phyloP scores from a whole-genome alignment of 2,113 vertebrate genomes.

The Salminus brasiliensis region DNA sequence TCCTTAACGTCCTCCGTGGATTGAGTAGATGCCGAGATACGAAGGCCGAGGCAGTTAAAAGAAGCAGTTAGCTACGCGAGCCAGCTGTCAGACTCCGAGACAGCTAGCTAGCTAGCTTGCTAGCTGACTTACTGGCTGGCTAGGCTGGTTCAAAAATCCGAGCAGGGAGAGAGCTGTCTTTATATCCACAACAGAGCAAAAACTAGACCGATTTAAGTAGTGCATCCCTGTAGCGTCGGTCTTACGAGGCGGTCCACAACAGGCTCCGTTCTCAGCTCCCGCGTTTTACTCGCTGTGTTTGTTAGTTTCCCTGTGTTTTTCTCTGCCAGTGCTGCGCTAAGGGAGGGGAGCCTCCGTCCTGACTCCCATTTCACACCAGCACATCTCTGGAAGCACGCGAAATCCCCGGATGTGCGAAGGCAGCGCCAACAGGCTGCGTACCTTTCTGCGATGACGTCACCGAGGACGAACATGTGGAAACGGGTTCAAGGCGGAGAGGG shows the following conservation, averaged over 20 bases:
- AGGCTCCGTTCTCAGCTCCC: not conserved
- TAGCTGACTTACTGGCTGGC: slow-evolving; percentile 19
- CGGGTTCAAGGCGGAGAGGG: not conserved
- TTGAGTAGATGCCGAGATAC: slow-evolving; percentile 1
- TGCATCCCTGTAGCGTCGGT: slow-evolving; percentile 4
- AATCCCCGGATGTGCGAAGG: slow-evolving; percentile 50
- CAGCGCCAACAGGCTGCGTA: slow-evolving; percentile 39
- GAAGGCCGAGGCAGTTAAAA: not conserved
- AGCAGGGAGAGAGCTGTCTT: slow-evolving; percentile 6
- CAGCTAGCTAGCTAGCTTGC: slow-evolving; percentile 4
- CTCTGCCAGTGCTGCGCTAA: not conserved
- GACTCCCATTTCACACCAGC: slow-evolving; percentile 22
- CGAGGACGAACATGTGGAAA: not conserved
- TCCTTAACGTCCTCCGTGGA: not conserved
- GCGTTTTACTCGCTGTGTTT: not conserved
- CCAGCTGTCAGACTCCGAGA: not conserved
- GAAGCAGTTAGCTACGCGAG: not conserved
- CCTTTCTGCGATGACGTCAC: slow-evolving; percentile 45
- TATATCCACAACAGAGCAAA: not conserved
- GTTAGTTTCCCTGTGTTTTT: not conserved
- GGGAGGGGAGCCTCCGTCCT: not conserved
- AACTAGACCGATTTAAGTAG: not conserved
- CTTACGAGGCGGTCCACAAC: not conserved
- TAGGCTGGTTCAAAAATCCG: not conserved
- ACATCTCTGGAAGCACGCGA: slow-evolving; percentile 11